phyloP scores from a whole-genome alignment of 2,113 vertebrate species.

The Carollia perspicillata region DNA sequence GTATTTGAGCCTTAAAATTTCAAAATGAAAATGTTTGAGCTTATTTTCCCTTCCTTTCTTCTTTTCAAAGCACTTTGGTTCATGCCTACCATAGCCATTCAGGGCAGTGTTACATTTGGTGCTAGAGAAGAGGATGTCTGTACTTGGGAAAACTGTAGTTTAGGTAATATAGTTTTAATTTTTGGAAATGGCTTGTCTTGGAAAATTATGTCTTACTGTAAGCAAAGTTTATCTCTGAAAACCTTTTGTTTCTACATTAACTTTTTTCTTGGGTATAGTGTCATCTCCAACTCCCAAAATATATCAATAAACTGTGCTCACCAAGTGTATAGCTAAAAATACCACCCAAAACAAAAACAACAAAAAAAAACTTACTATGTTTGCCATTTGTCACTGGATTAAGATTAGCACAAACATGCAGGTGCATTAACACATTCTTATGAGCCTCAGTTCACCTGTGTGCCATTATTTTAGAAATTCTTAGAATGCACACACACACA shows the following conservation, averaged over 20 bases:
- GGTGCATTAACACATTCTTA: slow-evolving; percentile 53
- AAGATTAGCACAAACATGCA: slow-evolving; percentile 34
- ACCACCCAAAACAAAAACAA: neutral
- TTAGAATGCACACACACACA: slow-evolving; percentile 20
- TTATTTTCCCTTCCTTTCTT: neutral
- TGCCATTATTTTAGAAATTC: slow-evolving; percentile 80
- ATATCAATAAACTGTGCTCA: slow-evolving; percentile 45
- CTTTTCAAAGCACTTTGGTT: neutral
- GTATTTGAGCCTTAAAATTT: slow-evolving; percentile 33
- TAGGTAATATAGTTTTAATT: slow-evolving; percentile 12
- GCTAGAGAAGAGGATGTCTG: neutral
- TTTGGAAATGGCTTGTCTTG: neutral
- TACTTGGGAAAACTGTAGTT: neutral
- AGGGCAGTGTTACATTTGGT: neutral
- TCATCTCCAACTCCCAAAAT: slow-evolving; percentile 49
- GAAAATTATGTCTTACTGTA: neutral
- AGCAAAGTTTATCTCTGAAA: slow-evolving; percentile 55
- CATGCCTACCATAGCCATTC: neutral
- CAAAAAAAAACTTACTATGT: neutral
- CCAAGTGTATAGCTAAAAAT: slow-evolving; percentile 55
- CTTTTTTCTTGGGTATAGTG: slow-evolving; percentile 49
- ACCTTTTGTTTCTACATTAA: neutral
- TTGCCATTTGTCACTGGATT: slow-evolving; percentile 58
- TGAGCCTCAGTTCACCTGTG: slow-evolving; percentile 54
- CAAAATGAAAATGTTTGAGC: slow-evolving; percentile 42